Base-by-base conservation (phyloP, 2,113 vertebrate genomes). In the Takifugu bimaculatus region DNA sequence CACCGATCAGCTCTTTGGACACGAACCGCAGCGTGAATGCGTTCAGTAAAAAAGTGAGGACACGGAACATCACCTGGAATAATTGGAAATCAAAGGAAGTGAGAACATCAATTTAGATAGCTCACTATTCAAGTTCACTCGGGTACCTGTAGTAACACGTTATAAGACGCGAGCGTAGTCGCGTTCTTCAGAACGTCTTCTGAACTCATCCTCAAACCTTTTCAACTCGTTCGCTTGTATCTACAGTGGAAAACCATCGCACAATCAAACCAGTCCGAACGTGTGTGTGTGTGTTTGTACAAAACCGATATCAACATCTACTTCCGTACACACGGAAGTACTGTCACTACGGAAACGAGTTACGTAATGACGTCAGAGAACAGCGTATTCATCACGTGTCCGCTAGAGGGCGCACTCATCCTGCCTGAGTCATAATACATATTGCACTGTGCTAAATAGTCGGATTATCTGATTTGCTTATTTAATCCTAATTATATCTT, bases 21-120 rank as follows among this genome's bases (percentile, higher is more conserved):
- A 98, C 92, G 72, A 93, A 96, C n/a, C 96, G 93, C 65, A 99
- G 88, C 0, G 95, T 94, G 85, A 98, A 98, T 0, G 94, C 96
- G 76, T 98, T 98, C 75, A 98, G 85, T 45, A 91, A 76, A 77
- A 98, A 99, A 26, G 95, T 96, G 68, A 95, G 87, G 45, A 89
- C 63, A 6, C 97, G 93, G 79, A 96, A 98, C 87, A 94, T 79
- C 72, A 96, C 93, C 96, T 99, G 78, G 39, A 25, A 70, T 4
- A 15, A 27, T 12, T 27, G 44, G 15, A 28, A 10, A 57, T 15
- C 14, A 2, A 4, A 44, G 2, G 45, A 7, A 51, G 2, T 6
- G 7, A 20, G 1, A 15, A 45, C 13, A 13, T 4, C 13, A 13
- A 45, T 13, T 32, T 4, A 51, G 3, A 9, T 26, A 10, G 35